phyloP scores from a whole-genome alignment of 2,888 invertebrate species.

The Drosophila algonquin region DNA sequence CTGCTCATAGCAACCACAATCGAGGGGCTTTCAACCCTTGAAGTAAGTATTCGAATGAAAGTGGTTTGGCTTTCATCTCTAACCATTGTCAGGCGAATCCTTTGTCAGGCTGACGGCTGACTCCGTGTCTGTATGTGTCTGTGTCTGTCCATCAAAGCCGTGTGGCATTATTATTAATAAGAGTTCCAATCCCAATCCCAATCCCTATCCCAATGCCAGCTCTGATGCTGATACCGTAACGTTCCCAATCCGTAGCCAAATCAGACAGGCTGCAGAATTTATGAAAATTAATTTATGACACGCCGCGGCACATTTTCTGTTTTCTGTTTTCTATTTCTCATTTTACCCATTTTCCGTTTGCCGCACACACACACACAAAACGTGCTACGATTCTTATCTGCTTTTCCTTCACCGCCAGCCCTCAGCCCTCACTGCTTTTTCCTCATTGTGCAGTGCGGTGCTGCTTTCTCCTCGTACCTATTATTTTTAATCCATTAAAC shows the following conservation, averaged over 20 bases:
- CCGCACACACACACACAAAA: conserved; percentile 34
- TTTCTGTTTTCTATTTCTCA: conserved; percentile 41
- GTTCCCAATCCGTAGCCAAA: conserved; percentile 38
- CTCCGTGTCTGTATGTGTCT: neutral
- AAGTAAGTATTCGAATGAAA: conserved; percentile 46
- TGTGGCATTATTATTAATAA: conserved; percentile 59
- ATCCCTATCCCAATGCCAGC: conserved; percentile 24
- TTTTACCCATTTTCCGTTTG: conserved; percentile 14
- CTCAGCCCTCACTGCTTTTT: conserved; percentile 16
- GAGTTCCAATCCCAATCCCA: conserved; percentile 28
- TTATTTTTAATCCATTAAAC: conserved; percentile 80
- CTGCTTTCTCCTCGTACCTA: conserved; percentile 40
- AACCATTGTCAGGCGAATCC: neutral
- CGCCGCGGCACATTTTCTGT: conserved; percentile 66
- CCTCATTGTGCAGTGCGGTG: neutral
- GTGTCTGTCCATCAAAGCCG: conserved; percentile 51
- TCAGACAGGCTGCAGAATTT: conserved; percentile 49
- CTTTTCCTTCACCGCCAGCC: neutral
- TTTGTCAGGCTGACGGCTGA: conserved; percentile 24
- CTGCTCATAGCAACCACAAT: conserved; percentile 38
- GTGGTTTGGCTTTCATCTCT: conserved; percentile 34
- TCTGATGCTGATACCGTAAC: conserved; percentile 33
- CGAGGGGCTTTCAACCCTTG: conserved; percentile 52
- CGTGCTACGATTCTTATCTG: conserved; percentile 52
- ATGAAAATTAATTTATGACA: conserved; percentile 76